Evolutionary conservation across 2,888 invertebrate species (phyloP).

Genomic region (Macroteleia sp.): DNA sequence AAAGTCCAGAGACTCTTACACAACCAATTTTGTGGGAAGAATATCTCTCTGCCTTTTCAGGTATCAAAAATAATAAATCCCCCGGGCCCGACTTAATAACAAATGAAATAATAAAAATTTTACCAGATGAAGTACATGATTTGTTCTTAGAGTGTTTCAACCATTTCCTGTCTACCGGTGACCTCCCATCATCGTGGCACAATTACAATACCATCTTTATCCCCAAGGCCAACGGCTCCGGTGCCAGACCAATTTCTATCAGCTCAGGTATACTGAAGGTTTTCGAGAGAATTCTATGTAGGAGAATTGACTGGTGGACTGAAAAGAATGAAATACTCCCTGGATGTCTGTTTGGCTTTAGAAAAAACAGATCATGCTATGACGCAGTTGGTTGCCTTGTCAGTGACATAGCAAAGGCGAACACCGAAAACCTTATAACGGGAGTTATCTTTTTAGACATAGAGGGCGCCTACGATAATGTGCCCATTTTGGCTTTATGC

Average conservation of each 20-base stretch:
- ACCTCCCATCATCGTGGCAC: not conserved
- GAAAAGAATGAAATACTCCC: not conserved
- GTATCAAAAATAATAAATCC: not conserved
- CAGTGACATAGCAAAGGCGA: not conserved
- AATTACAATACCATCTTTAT: conserved; percentile 24
- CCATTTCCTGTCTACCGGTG: not conserved
- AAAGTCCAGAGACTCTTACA: not conserved
- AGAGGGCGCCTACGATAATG: conserved; percentile 3
- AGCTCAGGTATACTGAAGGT: conserved; percentile 22
- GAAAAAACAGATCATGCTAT: too few relatives aligned
- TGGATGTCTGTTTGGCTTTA: not conserved
- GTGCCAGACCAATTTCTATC: conserved; percentile 24
- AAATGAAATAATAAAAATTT: not conserved
- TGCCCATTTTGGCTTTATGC: not conserved
- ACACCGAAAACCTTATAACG: not conserved
- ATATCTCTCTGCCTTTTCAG: not conserved
- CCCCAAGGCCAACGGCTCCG: conserved; percentile 10
- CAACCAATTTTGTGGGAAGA: not conserved
- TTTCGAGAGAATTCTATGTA: conserved; percentile 21
- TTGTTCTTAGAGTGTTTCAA: conserved; percentile 5
- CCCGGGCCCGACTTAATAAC: conserved; percentile 28
- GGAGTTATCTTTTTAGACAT: conserved; percentile 2
- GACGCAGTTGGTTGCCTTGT: not conserved
- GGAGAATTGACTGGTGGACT: not conserved
- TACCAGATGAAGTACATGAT: not conserved